Conservation (phyloP, 2,888 invertebrate species). For the Dexiosoma caninum region DNA sequence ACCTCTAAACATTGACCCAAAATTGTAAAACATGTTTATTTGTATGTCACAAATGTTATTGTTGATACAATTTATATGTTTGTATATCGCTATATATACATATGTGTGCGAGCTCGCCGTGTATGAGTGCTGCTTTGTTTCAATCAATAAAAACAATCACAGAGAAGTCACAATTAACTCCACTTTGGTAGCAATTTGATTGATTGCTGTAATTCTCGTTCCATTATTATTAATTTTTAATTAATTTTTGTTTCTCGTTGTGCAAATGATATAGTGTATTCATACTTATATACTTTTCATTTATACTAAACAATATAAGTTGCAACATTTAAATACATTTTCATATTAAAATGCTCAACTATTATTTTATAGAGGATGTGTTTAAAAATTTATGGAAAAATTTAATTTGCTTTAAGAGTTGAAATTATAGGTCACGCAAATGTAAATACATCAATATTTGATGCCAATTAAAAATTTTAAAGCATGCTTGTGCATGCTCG, state of each 20-base stretch:
- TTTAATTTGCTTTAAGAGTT: not conserved
- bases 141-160: slow-evolving; percentile 14
- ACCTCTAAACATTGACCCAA: not conserved
- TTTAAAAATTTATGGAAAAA: not conserved
- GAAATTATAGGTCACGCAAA: too few relatives aligned
- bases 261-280: not conserved
- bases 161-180: slow-evolving; percentile 5
- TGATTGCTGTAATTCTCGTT: slow-evolving; percentile 53
- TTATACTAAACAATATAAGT: not conserved
- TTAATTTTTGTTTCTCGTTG: slow-evolving; percentile 1
- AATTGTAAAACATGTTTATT: slow-evolving; percentile 1
- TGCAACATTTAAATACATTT: not conserved
- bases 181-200: slow-evolving; percentile 21
- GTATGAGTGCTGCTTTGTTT: slow-evolving; percentile 1
- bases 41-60: slow-evolving; percentile 1
- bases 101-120: not conserved
- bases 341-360: not conserved
- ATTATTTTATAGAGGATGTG: not conserved
- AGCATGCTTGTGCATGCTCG: too few relatives aligned
- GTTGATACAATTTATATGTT: not conserved
- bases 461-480: too few relatives aligned
- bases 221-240: slow-evolving; percentile 31
- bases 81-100: too few relatives aligned
- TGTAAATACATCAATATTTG: too few relatives aligned
- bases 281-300: not conserved